Percentiles rank a stretch among this genome's conserved stretches.
phyloP scores from a whole-genome alignment of 2,113 vertebrate species.

The Siniperca knerii region DNA sequence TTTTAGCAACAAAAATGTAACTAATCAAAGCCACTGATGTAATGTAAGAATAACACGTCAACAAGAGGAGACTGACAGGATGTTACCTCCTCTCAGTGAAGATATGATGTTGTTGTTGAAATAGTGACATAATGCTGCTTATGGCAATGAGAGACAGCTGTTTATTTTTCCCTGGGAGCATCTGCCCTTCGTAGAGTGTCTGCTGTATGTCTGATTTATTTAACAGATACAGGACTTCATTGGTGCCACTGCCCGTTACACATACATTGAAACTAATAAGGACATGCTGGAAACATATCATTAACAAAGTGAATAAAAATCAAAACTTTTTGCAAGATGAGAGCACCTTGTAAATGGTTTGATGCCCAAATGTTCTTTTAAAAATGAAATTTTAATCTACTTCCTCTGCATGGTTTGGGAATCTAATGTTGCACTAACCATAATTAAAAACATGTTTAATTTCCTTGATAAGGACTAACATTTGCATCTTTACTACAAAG shows the following conservation, averaged over 20 bases:
- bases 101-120: constrained; percentile 62
- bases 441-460: too few species aligned
- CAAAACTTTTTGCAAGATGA: not conserved
- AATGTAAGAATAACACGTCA: not conserved
- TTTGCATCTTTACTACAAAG: too few species aligned
- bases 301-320: constrained; percentile 15
- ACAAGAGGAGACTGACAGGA: not conserved
- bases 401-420: not conserved
- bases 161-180: constrained; percentile 56
- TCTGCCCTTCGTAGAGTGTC: constrained; percentile 62
- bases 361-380: not conserved
- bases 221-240: constrained; percentile 43
- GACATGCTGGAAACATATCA: constrained; percentile 27
- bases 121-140: constrained; percentile 41
- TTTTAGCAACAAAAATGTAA: not conserved
- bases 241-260: constrained; percentile 22
- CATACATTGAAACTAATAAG: not conserved
- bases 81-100: constrained; percentile 10
- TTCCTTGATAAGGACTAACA: too few species aligned
- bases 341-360: not conserved
- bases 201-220: constrained; percentile 69
- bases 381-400: not conserved
- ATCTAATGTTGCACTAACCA: not conserved
- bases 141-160: constrained; percentile 71
- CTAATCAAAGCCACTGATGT: constrained; percentile 9